A percentile compares a stretch with the other conserved stretches of the same genome.
phyloP scores from a whole-genome alignment of 2,888 invertebrate species.

The Cephonodes hylas region DNA sequence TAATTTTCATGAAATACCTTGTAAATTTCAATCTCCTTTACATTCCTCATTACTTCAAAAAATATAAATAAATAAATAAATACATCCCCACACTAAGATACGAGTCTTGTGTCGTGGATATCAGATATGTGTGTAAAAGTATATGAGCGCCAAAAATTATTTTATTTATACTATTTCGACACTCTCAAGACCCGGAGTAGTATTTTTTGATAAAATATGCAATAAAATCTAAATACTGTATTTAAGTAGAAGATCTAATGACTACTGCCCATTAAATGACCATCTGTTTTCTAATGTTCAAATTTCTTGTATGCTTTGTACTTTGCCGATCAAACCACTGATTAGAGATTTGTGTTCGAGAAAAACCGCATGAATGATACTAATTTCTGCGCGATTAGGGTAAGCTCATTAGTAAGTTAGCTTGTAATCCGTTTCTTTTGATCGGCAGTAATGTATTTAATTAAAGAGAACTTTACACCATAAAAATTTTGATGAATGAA shows the following conservation, averaged over 20 bases:
- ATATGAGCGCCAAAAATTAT: no score
- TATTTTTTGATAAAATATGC: no score
- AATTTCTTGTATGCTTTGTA: conserved; percentile 44
- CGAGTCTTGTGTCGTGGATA: no score
- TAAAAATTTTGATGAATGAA: neutral
- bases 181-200: no score
- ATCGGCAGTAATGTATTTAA: conserved; percentile 9
- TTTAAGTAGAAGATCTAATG: conserved; percentile 23
- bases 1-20: no score
- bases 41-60: no score
- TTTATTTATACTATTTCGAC: no score
- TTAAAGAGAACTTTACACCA: neutral
- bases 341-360: conserved; percentile 29
- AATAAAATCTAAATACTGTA: neutral
- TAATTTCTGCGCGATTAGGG: conserved; percentile 13
- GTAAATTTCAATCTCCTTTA: no score
- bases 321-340: conserved; percentile 32
- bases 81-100: no score
- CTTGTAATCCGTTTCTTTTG: conserved; percentile 18
- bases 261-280: conserved; percentile 40
- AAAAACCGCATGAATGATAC: conserved; percentile 37
- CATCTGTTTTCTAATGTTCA: conserved; percentile 61
- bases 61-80: no score
- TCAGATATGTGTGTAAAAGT: no score
- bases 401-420: neutral